A percentile compares a stretch with the other conserved stretches of the same genome.
These are phyloP conservation scores for Agonopterix alstromeriana DNA, from an alignment of 2,888 invertebrate species.

Conservation along the genomic window DNA sequence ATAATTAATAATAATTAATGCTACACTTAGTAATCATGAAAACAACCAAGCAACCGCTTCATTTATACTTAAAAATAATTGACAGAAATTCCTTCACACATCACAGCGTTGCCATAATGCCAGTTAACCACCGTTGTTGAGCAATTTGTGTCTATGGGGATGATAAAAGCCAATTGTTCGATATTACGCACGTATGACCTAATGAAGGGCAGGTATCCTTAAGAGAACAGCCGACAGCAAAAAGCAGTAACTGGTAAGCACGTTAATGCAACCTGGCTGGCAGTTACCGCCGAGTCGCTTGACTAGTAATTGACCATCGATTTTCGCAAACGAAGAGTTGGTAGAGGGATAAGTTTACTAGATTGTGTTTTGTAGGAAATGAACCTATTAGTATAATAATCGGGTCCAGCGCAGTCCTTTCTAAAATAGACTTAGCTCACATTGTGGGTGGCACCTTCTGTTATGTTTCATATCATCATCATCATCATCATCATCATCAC, in stretches of 20 bases:
- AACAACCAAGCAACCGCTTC: neutral
- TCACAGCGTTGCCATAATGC: slow-evolving; percentile 5
- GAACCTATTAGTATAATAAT: no score
- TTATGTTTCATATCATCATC: no score
- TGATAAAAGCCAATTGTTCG: slow-evolving; percentile 16
- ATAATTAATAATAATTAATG: neutral
- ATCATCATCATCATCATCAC: no score
- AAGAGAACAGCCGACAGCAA: slow-evolving; percentile 38
- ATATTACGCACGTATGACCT: slow-evolving; percentile 26
- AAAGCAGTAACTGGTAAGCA: slow-evolving; percentile 32
- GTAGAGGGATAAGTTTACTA: no score
- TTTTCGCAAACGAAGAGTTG: slow-evolving; percentile 16
- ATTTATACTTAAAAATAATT: neutral
- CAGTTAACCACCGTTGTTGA: no score
- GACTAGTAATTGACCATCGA: slow-evolving; percentile 42
- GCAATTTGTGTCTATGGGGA: no score
- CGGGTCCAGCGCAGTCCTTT: no score
- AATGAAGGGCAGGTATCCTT: slow-evolving; percentile 44
- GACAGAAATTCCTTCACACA: slow-evolving; percentile 20
- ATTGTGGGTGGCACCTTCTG: no score
- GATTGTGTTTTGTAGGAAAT: no score
- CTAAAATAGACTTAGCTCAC: no score
- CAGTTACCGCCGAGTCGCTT: slow-evolving; percentile 28
- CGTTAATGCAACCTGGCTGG: slow-evolving; percentile 29
- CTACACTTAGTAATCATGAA: neutral